Base-by-base conservation (phyloP, 2,888 invertebrate species). In the Agrenia bidenticulata region DNA sequence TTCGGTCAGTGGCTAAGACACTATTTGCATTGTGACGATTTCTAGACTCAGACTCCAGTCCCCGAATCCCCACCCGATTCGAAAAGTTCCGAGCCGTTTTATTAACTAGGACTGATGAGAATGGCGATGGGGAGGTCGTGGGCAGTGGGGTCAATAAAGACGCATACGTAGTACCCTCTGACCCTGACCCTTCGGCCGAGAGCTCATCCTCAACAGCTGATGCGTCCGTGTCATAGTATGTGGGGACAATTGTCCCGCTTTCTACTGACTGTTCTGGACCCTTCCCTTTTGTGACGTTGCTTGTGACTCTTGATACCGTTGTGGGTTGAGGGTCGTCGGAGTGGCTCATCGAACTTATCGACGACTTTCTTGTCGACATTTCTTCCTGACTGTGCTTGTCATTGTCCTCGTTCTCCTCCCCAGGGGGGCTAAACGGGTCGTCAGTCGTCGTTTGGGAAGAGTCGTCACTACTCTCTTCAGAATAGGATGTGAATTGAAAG, bases 21-120 rank as follows among this genome's bases (percentile, higher is more conserved):
- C 50, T 61, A 50, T 63, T 70, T 61, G 70, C 27, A 55, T 55
- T 55, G 55, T 51, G 51, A 27, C 55, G n/a, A 5, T 55, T 24
- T 5, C 55, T 55, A 32, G 27, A 45, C 5, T 45, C 45, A 5
- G n/a, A 4, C 5, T 45, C 45, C 15, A 45, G 45, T 45, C 45
- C 45, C n/a, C 45, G 45, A 17, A 45, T 19, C 19, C 45, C 45
- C n/a, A 45, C 45, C 19, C 45, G 7, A 26, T 51, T 41, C n/a
- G 58, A 50, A 21, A 59, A 58, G 53, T 58, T 58, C 5, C 64
- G 37, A 2, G 64, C 50, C 17, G 56, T 32, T 26, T 66, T 66
- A 19, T 60, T 64, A 5, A 53, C 32, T 15, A 64, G 62, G 26
- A 60, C 49, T 4, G 66, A 63, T 2, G 69, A 66, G 32, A 64